Evolutionary conservation across 2,113 vertebrate species (phyloP).

Genomic region (Neolamprologus brichardi): DNA sequence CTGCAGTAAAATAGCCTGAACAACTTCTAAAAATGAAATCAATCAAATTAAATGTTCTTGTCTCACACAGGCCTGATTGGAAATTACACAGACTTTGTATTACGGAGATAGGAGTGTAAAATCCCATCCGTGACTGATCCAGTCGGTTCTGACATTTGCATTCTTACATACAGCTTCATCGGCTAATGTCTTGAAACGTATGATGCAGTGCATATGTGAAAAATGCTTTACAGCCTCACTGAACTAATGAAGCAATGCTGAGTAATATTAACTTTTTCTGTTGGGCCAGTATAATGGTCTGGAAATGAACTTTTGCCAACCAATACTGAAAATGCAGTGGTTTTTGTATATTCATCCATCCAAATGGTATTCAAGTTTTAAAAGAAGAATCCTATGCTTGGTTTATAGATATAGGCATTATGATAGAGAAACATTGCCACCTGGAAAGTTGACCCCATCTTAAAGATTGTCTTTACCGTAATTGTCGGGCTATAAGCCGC

Average conservation of each 20-base stretch:
- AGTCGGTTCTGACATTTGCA: background rate
- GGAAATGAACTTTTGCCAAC: background rate
- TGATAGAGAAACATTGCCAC: background rate
- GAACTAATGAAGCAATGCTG: background rate
- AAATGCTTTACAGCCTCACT: background rate
- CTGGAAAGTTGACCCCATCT: background rate
- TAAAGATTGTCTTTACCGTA: background rate
- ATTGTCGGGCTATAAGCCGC: too few relatives aligned
- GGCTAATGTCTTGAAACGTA: background rate
- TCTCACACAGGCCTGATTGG: background rate
- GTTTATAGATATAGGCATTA: fast-evolving
- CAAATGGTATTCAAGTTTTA: background rate
- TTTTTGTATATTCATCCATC: background rate
- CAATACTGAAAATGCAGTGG: background rate
- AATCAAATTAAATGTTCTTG: background rate
- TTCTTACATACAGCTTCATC: background rate
- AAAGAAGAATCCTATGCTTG: background rate
- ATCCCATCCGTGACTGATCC: background rate
- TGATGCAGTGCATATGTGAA: background rate
- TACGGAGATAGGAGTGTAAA: background rate
- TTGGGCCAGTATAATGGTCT: background rate
- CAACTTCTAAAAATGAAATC: background rate
- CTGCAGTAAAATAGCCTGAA: background rate
- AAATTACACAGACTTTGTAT: background rate
- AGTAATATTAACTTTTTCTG: background rate